These are phyloP conservation scores for Halichoerus grypus DNA, from an alignment of 2,113 vertebrate species.

Conservation along the genomic window DNA sequence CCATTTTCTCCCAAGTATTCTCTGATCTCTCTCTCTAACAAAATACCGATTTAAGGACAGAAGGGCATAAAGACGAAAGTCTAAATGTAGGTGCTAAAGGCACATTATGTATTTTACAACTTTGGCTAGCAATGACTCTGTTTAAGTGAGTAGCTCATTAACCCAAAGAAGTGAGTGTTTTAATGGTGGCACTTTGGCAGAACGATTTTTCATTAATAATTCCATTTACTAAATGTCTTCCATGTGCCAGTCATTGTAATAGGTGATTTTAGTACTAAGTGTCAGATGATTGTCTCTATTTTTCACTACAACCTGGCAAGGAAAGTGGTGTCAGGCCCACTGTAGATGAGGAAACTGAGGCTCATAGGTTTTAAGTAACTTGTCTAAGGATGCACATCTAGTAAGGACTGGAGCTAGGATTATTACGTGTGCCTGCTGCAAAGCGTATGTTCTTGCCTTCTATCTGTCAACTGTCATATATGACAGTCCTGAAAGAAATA, in stretches of 20 bases:
- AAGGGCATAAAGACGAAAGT: conserved; percentile 11
- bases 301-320: conserved; percentile 29
- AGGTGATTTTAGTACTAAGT: conserved; percentile 39
- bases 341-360: not conserved
- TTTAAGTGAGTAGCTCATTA: conserved; percentile 70
- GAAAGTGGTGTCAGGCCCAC: not conserved
- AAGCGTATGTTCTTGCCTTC: not conserved
- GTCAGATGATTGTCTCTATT: conserved; percentile 27
- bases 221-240: conserved; percentile 64
- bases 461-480: not conserved
- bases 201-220: conserved; percentile 67
- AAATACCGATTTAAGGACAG: conserved; percentile 56
- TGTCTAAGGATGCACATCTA: not conserved
- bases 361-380: conserved; percentile 7
- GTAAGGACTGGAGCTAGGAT: not conserved
- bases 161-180: conserved; percentile 64
- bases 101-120: conserved; percentile 67
- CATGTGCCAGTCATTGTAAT: conserved; percentile 27
- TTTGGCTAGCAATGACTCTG: conserved; percentile 4
- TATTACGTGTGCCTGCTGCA: not conserved
- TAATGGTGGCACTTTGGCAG: conserved; percentile 46
- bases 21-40: not conserved
- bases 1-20: conserved; percentile 32
- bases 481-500: not conserved
- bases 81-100: conserved; percentile 50